Evolutionary conservation across 2,888 invertebrate species (phyloP).

Genomic region (Drosophila picticornis): DNA sequence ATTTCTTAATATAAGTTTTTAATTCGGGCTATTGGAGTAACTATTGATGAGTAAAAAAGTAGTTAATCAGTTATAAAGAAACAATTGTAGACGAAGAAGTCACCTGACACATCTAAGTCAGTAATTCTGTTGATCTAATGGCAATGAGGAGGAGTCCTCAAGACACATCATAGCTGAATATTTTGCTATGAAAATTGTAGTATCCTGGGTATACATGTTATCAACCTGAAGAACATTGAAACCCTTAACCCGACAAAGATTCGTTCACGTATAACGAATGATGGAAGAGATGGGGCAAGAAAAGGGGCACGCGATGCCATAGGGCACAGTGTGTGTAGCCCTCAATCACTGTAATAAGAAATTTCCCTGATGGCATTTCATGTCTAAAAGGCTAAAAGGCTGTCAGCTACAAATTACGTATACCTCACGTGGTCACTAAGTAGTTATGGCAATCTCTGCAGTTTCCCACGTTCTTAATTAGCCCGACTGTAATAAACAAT

Average conservation of each 20-base stretch:
- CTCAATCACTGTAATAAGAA: too few species aligned
- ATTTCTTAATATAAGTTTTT: too few species aligned
- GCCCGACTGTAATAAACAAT: conserved; percentile 34
- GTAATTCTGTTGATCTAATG: too few species aligned
- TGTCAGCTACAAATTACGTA: conserved; percentile 30
- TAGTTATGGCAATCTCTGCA: background rate
- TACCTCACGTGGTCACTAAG: conserved; percentile 28
- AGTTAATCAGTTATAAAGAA: too few species aligned
- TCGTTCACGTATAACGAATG: background rate
- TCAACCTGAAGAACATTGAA: background rate
- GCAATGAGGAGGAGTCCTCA: too few species aligned
- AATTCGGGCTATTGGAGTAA: too few species aligned
- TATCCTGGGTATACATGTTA: background rate
- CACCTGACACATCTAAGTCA: too few species aligned
- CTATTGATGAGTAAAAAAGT: too few species aligned
- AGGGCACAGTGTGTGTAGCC: background rate
- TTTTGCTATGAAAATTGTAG: too few species aligned
- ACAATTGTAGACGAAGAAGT: too few species aligned
- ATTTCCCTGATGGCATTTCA: background rate
- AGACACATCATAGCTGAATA: too few species aligned
- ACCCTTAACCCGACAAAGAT: background rate
- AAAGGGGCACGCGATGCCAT: background rate
- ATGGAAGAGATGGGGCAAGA: background rate
- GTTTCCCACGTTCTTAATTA: conserved; percentile 77
- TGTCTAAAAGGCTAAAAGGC: background rate